Evolutionary conservation across 2,797 vertebrate species (phyloP).

Genomic region (Rhynchonycteris naso): DNA sequence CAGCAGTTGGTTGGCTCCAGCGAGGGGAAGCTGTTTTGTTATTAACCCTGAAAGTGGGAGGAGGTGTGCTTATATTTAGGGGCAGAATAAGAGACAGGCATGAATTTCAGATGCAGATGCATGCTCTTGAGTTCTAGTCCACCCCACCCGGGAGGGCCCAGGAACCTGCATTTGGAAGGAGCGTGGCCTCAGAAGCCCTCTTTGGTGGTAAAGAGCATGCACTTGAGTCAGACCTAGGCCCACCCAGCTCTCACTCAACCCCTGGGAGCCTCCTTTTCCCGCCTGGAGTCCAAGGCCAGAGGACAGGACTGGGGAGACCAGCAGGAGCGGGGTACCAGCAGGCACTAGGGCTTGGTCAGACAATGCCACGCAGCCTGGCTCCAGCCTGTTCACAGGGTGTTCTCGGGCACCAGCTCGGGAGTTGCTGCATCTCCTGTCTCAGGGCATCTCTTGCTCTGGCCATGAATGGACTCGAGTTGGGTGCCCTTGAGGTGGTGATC

Average conservation of each 20-base stretch:
- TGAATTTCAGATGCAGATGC: not conserved
- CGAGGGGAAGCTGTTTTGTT: too few relatives aligned
- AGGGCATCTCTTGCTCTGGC: not conserved
- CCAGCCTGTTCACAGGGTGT: rapidly evolving
- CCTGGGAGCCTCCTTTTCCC: not conserved
- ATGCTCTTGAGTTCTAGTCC: not conserved
- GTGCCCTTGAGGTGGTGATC: not conserved
- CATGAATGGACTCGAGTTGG: not conserved
- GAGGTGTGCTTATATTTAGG: not conserved
- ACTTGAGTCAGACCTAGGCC: not conserved
- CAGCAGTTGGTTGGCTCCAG: rapidly evolving
- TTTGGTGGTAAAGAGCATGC: too few relatives aligned
- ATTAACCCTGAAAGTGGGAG: not conserved
- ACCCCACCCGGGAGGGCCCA: not conserved
- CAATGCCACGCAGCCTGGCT: rapidly evolving
- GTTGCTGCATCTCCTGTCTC: not conserved
- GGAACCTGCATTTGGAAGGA: not conserved
- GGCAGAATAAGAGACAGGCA: rapidly evolving
- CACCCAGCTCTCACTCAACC: not conserved
- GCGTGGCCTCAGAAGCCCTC: not conserved
- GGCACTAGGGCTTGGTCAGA: not conserved
- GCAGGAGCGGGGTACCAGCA: not conserved
- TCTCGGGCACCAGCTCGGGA: not conserved
- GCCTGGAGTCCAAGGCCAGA: not conserved
- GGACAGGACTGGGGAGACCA: rapidly evolving